Conservation (phyloP, 2,113 vertebrate genomes). For the Taurulus bubalis region DNA sequence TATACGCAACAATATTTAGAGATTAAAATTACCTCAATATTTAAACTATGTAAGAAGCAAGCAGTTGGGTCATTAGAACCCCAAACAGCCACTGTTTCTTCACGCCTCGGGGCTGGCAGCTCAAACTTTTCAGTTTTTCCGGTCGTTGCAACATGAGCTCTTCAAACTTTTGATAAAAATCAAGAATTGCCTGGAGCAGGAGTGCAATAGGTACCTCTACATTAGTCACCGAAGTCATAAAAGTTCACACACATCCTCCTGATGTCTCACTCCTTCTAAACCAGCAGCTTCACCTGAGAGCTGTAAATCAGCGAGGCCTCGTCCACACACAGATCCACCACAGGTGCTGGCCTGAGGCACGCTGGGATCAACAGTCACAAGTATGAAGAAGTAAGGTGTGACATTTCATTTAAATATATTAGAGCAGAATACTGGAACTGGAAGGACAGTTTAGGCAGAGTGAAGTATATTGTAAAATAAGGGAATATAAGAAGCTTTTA, state of each 20-base stretch:
- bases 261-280: neutral
- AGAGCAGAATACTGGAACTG: neutral
- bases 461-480: neutral
- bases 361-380: neutral
- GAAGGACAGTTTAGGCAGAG: neutral
- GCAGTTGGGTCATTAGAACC: neutral
- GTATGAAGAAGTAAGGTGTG: neutral
- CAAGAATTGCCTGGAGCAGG: conserved; percentile 31
- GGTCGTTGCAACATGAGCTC: conserved; percentile 29
- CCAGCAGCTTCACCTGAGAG: conserved; percentile 57
- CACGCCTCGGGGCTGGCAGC: neutral
- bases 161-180: conserved; percentile 7
- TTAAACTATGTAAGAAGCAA: neutral
- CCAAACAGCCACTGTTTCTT: conserved; percentile 8
- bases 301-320: conserved; percentile 49
- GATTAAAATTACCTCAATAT: no score
- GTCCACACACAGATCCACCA: conserved; percentile 25
- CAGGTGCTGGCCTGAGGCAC: conserved; percentile 56
- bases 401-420: neutral
- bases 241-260: conserved; percentile 13
- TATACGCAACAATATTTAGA: neutral
- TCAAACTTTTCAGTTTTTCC: conserved; percentile 12
- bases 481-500: neutral
- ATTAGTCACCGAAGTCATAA: conserved; percentile 11
- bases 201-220: neutral